Evolutionary conservation across 2,797 vertebrate species (phyloP), one percentile per base, ranked within the genome.

Genomic region (Nannoperca obscura): DNA sequence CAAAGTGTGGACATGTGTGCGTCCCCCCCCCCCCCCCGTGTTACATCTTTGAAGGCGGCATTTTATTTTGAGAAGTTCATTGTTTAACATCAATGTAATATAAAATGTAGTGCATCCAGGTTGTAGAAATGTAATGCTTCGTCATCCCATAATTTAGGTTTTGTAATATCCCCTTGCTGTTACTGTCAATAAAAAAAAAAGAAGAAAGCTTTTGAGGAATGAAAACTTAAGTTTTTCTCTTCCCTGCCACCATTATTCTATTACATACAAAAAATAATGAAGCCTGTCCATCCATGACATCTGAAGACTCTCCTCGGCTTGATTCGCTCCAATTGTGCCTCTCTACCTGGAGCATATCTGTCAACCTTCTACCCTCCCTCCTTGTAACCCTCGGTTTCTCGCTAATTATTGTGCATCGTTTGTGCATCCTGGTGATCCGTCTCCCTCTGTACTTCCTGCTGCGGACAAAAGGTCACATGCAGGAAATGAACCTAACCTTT

Each of bases 401-500:
- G 13, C 81, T 91, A 87, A 90, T 91, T 86, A 88, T 82, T 71
- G 49, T 15, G 27, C 69, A 60, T 55, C 67, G 47, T 70, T 68
- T n/a, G 63, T 66, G 69, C 38, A 1, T 88, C 84, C 80, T 12
- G 80, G 76, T 80, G 85, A 67, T 83, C 60, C 1, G 10, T 60
- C 66, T 68, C 53, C 68, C 55, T 27, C 68, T 71, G n/a, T 8
- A 67, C 63, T 68, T 67, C 88, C 85, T 71, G 78, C 87, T 86
- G 90, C 1, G 84, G 44, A 78, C 8, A 14, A 85, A 93, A 92
- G 88, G 91, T 90, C 91, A 83, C 60, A 44, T 7, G 53, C 71
- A 85, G 84, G 58, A 90, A 88, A 88, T 78, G 0, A 88, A 85
- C 49, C 7, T 86, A 77, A 87, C 85, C 87, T 88, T 91, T 88